A percentile compares a stretch with the other conserved stretches of the same genome.
These are phyloP conservation scores for Oostethus manadensis DNA, from an alignment of 2,113 vertebrate species.

Conservation along the genomic window DNA sequence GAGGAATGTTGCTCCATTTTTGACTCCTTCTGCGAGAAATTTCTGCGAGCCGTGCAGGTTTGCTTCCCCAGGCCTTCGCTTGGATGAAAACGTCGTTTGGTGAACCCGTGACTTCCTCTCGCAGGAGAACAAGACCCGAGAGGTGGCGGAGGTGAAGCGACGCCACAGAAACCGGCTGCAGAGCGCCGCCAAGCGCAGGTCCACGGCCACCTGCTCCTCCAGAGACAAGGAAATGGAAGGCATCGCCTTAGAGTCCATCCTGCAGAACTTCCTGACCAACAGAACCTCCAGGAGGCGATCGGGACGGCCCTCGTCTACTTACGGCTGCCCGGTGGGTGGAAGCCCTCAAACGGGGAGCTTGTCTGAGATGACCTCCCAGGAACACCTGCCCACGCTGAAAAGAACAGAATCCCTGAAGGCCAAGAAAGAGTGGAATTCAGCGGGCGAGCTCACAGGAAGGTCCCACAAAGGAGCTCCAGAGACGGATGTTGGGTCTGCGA, in stretches of 20 bases:
- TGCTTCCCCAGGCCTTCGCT: not conserved
- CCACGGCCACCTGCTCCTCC: slow-evolving; percentile 72
- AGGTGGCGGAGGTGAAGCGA: slow-evolving; percentile 63
- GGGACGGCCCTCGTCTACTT: slow-evolving; percentile 29
- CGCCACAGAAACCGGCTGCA: slow-evolving; percentile 58
- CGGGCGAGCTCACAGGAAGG: slow-evolving; percentile 21
- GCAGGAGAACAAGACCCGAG: slow-evolving; percentile 71
- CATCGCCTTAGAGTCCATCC: slow-evolving; percentile 62
- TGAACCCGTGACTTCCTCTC: slow-evolving; percentile 1
- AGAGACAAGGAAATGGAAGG: slow-evolving; percentile 69
- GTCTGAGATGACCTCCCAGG: slow-evolving; percentile 43
- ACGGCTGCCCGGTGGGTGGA: slow-evolving; percentile 29
- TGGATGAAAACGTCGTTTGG: not conserved
- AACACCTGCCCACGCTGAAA: slow-evolving; percentile 10
- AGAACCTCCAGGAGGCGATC: slow-evolving; percentile 36
- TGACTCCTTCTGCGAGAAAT: slow-evolving; percentile 69
- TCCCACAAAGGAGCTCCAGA: not conserved
- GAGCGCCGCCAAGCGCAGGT: slow-evolving; percentile 61
- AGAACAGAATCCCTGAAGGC: not conserved
- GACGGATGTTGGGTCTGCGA: not conserved
- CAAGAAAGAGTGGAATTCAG: slow-evolving; percentile 55
- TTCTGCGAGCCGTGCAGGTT: slow-evolving; percentile 68
- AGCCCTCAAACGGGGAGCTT: slow-evolving; percentile 42
- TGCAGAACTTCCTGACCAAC: slow-evolving; percentile 54
- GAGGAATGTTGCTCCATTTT: slow-evolving; percentile 75